Evolutionary conservation across 1,140 invertebrate genomes (phyloP).

Genomic region (Arctopsyche grandis): DNA sequence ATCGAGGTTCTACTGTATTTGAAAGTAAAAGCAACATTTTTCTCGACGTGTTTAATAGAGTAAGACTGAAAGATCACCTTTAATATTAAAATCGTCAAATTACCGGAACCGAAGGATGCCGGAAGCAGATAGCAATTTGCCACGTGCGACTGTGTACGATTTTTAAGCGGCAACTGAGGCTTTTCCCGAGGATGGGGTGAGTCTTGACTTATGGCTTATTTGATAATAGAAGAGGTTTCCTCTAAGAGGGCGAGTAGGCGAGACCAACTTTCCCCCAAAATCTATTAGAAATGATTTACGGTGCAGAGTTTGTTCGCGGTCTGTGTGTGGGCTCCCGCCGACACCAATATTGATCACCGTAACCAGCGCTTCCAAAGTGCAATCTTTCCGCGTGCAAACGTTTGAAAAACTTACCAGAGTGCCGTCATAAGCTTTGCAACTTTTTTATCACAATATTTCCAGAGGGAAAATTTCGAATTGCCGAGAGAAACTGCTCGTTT

Average conservation of each 20-base stretch:
- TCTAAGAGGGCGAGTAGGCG: not conserved
- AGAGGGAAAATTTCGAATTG: too few species aligned
- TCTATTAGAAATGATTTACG: conserved; percentile 41
- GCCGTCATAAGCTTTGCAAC: too few species aligned
- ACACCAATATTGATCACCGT: conserved; percentile 31
- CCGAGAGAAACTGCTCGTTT: too few species aligned
- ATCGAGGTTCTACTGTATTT: too few species aligned
- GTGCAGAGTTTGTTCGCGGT: conserved; percentile 38
- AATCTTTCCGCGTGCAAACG: not conserved
- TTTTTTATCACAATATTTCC: too few species aligned
- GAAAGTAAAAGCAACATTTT: too few species aligned
- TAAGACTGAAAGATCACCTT: too few species aligned
- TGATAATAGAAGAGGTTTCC: conserved; percentile 36
- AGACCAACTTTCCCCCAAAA: conserved; percentile 34
- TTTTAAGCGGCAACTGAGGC: not conserved
- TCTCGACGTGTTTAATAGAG: too few species aligned
- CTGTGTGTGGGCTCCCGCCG: conserved; percentile 3
- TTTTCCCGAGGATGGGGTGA: not conserved
- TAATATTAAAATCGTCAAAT: not conserved
- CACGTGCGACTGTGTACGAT: not conserved
- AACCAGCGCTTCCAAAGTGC: conserved; percentile 19
- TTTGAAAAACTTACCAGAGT: too few species aligned
- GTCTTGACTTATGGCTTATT: conserved; percentile 39
- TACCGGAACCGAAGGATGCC: not conserved
- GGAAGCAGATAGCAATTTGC: conserved; percentile 22